Conservation (phyloP, 2,888 invertebrate genomes). For the Hypselothyrea guttata region DNA sequence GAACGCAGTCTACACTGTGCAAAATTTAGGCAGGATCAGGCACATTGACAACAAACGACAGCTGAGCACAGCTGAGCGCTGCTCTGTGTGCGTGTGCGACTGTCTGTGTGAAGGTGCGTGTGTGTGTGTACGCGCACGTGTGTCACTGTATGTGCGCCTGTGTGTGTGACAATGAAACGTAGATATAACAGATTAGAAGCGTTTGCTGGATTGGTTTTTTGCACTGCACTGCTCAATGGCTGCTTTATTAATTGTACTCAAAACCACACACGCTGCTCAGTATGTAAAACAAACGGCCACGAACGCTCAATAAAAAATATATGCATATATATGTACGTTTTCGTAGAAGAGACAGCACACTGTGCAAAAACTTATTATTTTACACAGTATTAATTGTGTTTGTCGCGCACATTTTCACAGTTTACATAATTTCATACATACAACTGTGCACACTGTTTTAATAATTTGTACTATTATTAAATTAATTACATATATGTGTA, state of each 20-base stretch:
- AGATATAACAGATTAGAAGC: conserved; percentile 40
- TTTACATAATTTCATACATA: conserved; percentile 42
- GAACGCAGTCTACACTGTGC: conserved; percentile 27
- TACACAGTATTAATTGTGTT: conserved; percentile 25
- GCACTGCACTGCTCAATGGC: conserved; percentile 12
- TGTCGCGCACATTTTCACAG: conserved; percentile 24
- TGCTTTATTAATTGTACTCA: conserved; percentile 15
- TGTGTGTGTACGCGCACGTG: conserved; percentile 40
- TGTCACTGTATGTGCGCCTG: conserved; percentile 28
- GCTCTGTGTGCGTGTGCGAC: conserved; percentile 15
- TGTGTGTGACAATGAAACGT: conserved; percentile 49
- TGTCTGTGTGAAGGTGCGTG: conserved; percentile 14
- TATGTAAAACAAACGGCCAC: conserved; percentile 44
- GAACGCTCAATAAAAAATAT: conserved; percentile 37
- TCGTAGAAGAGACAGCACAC: conserved; percentile 40
- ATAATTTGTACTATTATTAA: conserved; percentile 49
- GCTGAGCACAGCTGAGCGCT: conserved; percentile 68
- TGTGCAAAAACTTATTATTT: conserved; percentile 48
- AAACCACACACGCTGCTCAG: conserved; percentile 15
- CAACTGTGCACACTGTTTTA: conserved; percentile 36
- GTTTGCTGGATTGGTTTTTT: conserved; percentile 8
- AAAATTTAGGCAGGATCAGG: conserved; percentile 50
- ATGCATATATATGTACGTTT: conserved; percentile 35
- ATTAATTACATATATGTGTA: conserved; percentile 45
- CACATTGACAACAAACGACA: conserved; percentile 66